phyloP scores from a whole-genome alignment of 2,113 vertebrate genomes.

The Solea solea region DNA sequence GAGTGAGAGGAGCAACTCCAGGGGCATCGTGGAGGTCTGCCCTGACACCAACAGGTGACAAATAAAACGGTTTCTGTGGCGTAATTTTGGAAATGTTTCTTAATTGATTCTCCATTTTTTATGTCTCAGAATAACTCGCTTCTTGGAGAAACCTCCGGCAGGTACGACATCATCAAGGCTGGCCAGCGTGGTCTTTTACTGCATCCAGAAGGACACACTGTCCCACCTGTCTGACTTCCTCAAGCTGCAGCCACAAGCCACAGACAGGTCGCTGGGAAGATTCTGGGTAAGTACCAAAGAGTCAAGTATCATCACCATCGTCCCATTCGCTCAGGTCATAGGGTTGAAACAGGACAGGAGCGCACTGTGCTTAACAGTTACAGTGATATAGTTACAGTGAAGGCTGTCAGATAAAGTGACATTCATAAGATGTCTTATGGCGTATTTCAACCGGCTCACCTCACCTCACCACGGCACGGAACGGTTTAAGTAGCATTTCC shows the following conservation, averaged over 20 bases:
- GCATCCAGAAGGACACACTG: slow-evolving; percentile 75
- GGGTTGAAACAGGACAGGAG: neutral
- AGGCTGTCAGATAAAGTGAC: too few relatives aligned
- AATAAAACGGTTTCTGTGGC: neutral
- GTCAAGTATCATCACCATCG: neutral
- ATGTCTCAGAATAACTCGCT: slow-evolving; percentile 75
- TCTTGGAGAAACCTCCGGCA: slow-evolving; percentile 81
- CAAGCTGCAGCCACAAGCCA: slow-evolving; percentile 52
- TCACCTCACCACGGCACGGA: too few relatives aligned
- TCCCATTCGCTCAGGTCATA: neutral
- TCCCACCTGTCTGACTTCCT: slow-evolving; percentile 77
- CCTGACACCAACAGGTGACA: slow-evolving; percentile 80
- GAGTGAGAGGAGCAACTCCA: slow-evolving; percentile 78
- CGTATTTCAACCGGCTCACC: too few relatives aligned
- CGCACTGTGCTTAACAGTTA: too few relatives aligned
- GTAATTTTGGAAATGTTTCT: neutral
- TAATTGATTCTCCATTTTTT: neutral
- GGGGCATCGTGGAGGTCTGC: slow-evolving; percentile 86
- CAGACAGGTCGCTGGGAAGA: slow-evolving; percentile 75
- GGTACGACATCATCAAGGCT: slow-evolving; percentile 77
- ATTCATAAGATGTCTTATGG: too few relatives aligned
- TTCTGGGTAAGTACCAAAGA: slow-evolving; percentile 80
- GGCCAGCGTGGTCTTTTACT: slow-evolving; percentile 87
- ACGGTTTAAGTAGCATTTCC: too few relatives aligned
- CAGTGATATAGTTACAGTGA: too few relatives aligned